Evolutionary conservation across 2,113 vertebrate species (phyloP).

Genomic region (Platycercus adscitus): DNA sequence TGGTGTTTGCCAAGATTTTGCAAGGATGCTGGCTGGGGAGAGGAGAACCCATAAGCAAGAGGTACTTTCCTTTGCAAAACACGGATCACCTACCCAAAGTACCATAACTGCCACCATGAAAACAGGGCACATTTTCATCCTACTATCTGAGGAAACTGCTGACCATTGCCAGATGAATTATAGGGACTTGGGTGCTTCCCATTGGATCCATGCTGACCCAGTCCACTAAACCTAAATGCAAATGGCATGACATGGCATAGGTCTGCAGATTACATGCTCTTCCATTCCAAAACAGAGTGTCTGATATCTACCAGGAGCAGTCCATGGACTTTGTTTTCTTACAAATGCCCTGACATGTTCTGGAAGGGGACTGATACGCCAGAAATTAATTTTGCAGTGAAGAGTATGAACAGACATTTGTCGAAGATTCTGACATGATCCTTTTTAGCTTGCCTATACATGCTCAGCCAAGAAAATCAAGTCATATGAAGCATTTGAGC

Average conservation of each 20-base stretch:
- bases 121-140: not conserved
- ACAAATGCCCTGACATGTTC: not conserved
- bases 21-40: not conserved
- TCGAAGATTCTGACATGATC: not conserved
- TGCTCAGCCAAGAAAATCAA: not conserved
- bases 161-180: not conserved
- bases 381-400: not conserved
- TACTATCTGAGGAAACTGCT: not conserved
- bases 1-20: not conserved
- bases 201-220: fast-evolving
- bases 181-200: not conserved
- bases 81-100: not conserved
- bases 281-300: not conserved
- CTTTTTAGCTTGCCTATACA: not conserved
- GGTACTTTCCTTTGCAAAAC: not conserved
- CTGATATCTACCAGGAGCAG: not conserved
- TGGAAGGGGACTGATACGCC: not conserved
- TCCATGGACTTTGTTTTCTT: not conserved
- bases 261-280: not conserved
- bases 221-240: not conserved
- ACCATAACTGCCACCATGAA: not conserved
- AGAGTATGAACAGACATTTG: not conserved
- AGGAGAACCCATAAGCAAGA: not conserved
- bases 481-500: not conserved
- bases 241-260: not conserved